phyloP scores from a whole-genome alignment of 2,113 vertebrate genomes.

The Tricholaema leucomelas region DNA sequence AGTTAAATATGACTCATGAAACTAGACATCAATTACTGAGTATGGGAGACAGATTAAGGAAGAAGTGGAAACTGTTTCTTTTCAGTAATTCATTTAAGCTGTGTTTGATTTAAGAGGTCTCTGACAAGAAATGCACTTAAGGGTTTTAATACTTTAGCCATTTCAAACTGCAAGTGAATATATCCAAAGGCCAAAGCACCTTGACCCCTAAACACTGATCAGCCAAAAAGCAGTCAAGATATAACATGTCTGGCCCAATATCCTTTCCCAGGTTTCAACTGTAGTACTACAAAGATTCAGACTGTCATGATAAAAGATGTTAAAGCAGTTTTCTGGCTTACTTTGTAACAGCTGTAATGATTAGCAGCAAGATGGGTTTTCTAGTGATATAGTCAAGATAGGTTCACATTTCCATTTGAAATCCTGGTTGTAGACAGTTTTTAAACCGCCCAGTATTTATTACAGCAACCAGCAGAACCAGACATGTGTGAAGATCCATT shows the following conservation, averaged over 20 bases:
- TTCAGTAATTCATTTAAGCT: constrained; percentile 33
- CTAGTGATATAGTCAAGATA: not conserved
- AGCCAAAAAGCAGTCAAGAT: not conserved
- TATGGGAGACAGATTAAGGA: constrained; percentile 34
- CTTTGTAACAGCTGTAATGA: not conserved
- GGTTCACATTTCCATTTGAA: not conserved
- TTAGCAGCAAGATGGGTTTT: not conserved
- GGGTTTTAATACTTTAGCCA: constrained; percentile 11
- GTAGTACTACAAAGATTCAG: not conserved
- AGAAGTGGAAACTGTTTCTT: constrained; percentile 53
- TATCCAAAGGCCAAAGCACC: constrained; percentile 38
- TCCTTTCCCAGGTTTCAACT: constrained; percentile 29
- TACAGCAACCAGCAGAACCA: not conserved
- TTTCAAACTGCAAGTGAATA: constrained; percentile 21
- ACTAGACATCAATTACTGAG: constrained; percentile 51
- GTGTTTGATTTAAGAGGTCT: constrained; percentile 56
- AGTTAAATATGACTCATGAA: constrained; percentile 47
- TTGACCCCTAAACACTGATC: constrained; percentile 1
- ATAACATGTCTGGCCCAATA: not conserved
- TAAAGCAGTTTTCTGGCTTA: not conserved
- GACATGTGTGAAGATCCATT: not conserved
- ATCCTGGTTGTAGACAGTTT: not conserved
- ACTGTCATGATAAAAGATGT: not conserved
- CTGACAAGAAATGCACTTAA: constrained; percentile 44
- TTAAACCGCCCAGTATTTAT: not conserved